Conservation (phyloP, 2,113 vertebrate genomes). For the Isichthys henryi region DNA sequence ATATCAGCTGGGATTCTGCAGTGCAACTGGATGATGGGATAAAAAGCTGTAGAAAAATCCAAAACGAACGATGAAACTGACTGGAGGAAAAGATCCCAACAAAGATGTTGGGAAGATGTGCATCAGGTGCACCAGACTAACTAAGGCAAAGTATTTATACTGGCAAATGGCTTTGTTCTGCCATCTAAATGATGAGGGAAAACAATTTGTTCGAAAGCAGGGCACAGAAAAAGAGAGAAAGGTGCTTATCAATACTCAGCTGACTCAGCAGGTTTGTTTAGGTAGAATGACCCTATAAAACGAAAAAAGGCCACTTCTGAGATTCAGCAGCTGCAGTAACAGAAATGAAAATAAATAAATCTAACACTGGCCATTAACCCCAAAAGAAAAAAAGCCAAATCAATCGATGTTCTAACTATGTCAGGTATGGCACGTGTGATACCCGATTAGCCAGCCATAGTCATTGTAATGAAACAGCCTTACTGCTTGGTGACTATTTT, state of each 20-base stretch:
- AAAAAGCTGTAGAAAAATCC: background rate
- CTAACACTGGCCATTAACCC: background rate
- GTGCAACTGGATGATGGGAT: background rate
- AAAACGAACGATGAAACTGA: background rate
- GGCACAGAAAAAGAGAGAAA: background rate
- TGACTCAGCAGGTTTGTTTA: background rate
- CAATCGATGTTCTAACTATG: background rate
- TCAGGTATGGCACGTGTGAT: background rate
- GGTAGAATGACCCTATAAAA: background rate
- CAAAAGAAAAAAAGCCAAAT: background rate
- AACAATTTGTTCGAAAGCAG: background rate
- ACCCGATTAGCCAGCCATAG: background rate
- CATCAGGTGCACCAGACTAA: background rate
- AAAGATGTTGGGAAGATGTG: background rate
- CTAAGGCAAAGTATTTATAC: background rate
- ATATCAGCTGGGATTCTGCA: background rate
- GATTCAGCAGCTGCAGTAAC: background rate
- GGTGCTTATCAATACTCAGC: background rate
- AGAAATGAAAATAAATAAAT: background rate
- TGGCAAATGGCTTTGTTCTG: slow-evolving; percentile 7
- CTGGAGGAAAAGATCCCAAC: background rate
- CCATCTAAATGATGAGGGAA: slow-evolving; percentile 4
- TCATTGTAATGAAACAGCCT: background rate
- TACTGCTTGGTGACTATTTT: background rate
- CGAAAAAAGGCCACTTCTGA: background rate